These are phyloP conservation scores for Cladopsammia gracilis DNA, from an alignment of 64 coral and sea anemone species.

Conservation along the genomic window DNA sequence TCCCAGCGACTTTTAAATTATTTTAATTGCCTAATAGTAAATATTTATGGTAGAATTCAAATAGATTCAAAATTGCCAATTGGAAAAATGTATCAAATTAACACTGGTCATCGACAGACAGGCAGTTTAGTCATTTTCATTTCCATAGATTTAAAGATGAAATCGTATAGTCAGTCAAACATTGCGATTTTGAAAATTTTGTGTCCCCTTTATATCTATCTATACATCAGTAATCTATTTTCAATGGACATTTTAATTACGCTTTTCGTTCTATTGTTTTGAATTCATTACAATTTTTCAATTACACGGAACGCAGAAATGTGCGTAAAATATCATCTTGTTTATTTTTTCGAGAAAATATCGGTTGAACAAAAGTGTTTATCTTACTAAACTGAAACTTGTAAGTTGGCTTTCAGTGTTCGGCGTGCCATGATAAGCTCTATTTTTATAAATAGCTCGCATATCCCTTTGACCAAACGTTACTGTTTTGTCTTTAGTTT, in stretches of 20 bases:
- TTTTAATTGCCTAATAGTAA: slow-evolving; percentile 1
- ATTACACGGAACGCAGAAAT: not conserved
- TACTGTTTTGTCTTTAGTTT: not conserved
- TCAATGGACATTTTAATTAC: not conserved
- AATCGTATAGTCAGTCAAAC: not conserved
- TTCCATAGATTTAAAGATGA: not conserved
- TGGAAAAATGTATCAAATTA: not conserved
- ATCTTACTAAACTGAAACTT: not conserved
- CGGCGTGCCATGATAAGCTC: not conserved
- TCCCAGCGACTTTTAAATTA: not conserved
- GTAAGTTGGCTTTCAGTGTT: not conserved
- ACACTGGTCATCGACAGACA: not conserved
- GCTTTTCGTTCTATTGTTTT: not conserved
- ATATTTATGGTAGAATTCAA: not conserved
- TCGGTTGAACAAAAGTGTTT: no score
- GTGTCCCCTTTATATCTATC: not conserved
- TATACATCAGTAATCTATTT: not conserved
- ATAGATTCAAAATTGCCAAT: not conserved
- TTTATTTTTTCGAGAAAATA: no score
- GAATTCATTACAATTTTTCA: slow-evolving; percentile 6
- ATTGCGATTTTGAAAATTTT: not conserved
- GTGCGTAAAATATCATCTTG: not conserved
- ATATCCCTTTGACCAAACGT: not conserved
- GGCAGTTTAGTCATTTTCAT: not conserved
- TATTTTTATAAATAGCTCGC: not conserved